phyloP scores from a whole-genome alignment of 2,888 invertebrate genomes.

The Scaptomyza cyrtandrae region DNA sequence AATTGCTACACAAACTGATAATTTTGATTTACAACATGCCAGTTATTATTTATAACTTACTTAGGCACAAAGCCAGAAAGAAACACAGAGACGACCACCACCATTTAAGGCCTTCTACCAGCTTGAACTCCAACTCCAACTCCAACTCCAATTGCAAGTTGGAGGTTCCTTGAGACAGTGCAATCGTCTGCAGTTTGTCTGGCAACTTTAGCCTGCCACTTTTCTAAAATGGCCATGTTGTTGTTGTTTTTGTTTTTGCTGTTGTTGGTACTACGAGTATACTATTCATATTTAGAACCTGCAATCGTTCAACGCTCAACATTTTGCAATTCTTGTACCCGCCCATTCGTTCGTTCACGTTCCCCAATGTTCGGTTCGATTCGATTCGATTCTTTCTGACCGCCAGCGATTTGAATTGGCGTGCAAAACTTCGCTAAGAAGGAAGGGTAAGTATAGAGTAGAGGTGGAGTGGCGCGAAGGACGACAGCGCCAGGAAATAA shows the following conservation, averaged over 20 bases:
- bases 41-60: conserved; percentile 85
- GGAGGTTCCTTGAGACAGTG: conserved; percentile 7
- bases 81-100: not conserved
- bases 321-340: conserved; percentile 41
- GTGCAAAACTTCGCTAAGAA: not conserved
- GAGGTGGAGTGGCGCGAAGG: not conserved
- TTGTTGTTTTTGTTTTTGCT: conserved; percentile 28
- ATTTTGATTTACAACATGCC: conserved; percentile 85
- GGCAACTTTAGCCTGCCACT: conserved; percentile 17
- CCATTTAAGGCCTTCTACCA: conserved; percentile 60
- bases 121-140: conserved; percentile 22
- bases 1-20: conserved; percentile 79
- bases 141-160: conserved; percentile 1
- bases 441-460: too few species aligned
- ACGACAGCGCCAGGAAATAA: conserved; percentile 75
- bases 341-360: conserved; percentile 72
- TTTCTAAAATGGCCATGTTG: conserved; percentile 62
- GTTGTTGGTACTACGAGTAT: conserved; percentile 21
- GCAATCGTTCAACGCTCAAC: conserved; percentile 36
- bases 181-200: conserved; percentile 42
- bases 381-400: conserved; percentile 64
- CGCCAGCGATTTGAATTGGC: conserved; percentile 65
- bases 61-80: conserved; percentile 67
- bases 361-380: conserved; percentile 30
- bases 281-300: conserved; percentile 50